Percentiles rank a stretch among this genome's conserved stretches.
These are phyloP conservation scores for Theocolax elegans DNA, from an alignment of 1,140 invertebrate genomes.

Conservation along the genomic window DNA sequence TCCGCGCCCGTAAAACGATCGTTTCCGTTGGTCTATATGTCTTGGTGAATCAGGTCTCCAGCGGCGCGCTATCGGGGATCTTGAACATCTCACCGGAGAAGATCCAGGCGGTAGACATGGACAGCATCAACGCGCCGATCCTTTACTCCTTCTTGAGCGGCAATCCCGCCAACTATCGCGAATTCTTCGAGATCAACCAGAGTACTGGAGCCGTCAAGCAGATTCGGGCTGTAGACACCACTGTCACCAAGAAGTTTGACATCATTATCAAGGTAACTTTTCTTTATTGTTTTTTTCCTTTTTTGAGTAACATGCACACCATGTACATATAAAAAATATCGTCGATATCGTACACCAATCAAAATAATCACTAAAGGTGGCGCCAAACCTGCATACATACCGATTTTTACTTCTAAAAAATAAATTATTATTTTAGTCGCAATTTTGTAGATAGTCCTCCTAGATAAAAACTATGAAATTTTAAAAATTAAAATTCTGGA, in stretches of 20 bases:
- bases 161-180: constrained; percentile 77
- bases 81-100: constrained; percentile 86
- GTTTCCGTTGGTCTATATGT: constrained; percentile 3
- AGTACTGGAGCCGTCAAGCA: constrained; percentile 84
- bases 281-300: no score
- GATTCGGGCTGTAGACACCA: constrained; percentile 81
- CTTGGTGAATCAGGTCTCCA: constrained; percentile 73
- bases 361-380: no score
- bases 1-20: background rate
- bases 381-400: no score
- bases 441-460: no score
- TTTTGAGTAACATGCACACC: no score
- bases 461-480: no score
- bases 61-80: constrained; percentile 82
- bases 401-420: no score
- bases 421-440: no score
- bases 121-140: constrained; percentile 84
- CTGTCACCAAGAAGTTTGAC: constrained; percentile 77
- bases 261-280: constrained; percentile 77
- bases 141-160: constrained; percentile 85
- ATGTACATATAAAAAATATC: no score
- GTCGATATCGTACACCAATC: no score
- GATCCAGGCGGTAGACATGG: constrained; percentile 89
- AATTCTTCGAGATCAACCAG: constrained; percentile 87
- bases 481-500: no score